Evolutionary conservation across 2,113 vertebrate genomes (phyloP), one percentile per base, ranked within the genome.

Genomic region (Sphyrna mokarran): DNA sequence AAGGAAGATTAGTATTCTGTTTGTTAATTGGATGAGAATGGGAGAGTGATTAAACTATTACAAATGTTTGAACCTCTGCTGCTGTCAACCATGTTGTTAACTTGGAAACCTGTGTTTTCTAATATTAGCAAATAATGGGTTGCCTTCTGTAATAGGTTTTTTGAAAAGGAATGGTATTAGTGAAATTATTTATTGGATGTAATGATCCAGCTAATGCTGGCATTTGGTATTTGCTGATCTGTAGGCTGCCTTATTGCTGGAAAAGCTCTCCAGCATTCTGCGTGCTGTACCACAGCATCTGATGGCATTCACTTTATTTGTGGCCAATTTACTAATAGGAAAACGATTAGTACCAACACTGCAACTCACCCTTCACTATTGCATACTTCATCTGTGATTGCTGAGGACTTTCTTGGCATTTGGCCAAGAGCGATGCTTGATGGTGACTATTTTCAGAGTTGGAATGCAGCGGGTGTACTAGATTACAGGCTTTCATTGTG

Each of bases 361-460:
- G 61, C 13, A 33, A 58, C 85, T 90, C 26, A 5, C 87, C 54
- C 29, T 61, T 61, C 54, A 61, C 48, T 61, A 11, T 58, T 90
- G 54, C 87, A 33, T 6, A 29, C 87, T 90, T 90, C 58, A 54
- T 63, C 87, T 54, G 29, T 29, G 0, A 29, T 0, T n/a, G 13
- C 54, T 29, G 87, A 90, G 87, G 26, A 11, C 6, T 93, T 33
- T 37, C n/a, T 37, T 93, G 61, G 89, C 89, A 37, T 3, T 66
- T 22, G n/a, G 61, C 89, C 89, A n/a, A 66, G 89, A 10, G 61
- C 18, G 8, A 66, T 93, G 63, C 61, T 93, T 66, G 89, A n/a
- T 93, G 66, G 89, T 66, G 89, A 66, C 89, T 68, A 93, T 93
- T 93, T 66, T 40, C 89, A 68, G 87, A 16, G 61, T 66, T 93